Evolutionary conservation across 2,888 invertebrate species (phyloP).

Genomic region (Hermaeophaga mercurialis): DNA sequence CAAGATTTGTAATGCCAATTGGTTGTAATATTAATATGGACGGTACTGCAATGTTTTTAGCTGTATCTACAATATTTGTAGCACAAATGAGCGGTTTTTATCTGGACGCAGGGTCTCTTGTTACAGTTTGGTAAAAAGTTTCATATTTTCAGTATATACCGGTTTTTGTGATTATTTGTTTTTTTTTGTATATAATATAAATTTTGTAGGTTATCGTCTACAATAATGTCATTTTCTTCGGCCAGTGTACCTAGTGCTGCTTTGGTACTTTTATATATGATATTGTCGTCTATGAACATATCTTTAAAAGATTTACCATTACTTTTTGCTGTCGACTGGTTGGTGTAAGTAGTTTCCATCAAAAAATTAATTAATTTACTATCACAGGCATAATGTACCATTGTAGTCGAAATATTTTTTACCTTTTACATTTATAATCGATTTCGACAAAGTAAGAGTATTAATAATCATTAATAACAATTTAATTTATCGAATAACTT

Average conservation of each 20-base stretch:
- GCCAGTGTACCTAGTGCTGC: constrained; percentile 88
- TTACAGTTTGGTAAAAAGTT: constrained; percentile 79
- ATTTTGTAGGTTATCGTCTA: constrained; percentile 74
- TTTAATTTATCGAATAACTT: no score
- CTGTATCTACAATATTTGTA: constrained; percentile 85
- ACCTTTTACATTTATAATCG: not conserved
- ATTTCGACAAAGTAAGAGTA: no score
- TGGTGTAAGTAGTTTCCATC: constrained; percentile 88
- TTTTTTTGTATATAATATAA: constrained; percentile 6
- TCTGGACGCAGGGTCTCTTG: constrained; percentile 80
- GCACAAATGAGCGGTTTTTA: constrained; percentile 85
- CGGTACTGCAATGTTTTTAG: constrained; percentile 86
- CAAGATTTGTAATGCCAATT: constrained; percentile 86
- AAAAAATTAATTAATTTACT: not conserved
- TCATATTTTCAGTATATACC: not conserved
- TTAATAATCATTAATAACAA: no score
- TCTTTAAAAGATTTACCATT: constrained; percentile 82
- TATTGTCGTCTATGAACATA: constrained; percentile 80
- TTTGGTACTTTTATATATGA: constrained; percentile 78
- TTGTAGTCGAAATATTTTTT: not conserved
- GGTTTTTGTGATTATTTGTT: not conserved
- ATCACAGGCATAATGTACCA: not conserved
- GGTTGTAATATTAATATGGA: constrained; percentile 95
- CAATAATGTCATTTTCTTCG: constrained; percentile 86
- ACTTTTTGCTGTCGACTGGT: constrained; percentile 87